A percentile compares a stretch with the other conserved stretches of the same genome.
phyloP scores from a whole-genome alignment of 2,113 vertebrate species.

The Rhinoderma darwinii region DNA sequence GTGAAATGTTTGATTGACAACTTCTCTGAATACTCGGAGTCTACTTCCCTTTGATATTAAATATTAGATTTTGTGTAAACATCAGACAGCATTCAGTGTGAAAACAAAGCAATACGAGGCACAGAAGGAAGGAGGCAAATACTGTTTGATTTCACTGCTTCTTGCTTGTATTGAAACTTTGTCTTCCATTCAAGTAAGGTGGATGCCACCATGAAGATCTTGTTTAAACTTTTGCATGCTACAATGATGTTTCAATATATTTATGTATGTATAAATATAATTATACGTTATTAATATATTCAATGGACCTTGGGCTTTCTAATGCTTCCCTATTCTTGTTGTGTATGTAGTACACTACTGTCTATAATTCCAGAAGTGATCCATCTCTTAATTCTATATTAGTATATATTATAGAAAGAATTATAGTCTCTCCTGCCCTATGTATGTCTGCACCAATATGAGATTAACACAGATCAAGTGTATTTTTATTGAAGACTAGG shows the following conservation, averaged over 20 bases:
- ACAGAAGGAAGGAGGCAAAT: not conserved
- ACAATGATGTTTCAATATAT: too few species aligned
- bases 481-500: not conserved
- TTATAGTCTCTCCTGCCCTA: not conserved
- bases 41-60: not conserved
- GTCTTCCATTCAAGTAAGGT: not conserved
- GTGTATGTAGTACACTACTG: not conserved
- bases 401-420: not conserved
- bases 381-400: not conserved
- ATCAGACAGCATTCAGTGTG: not conserved
- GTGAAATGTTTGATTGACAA: not conserved
- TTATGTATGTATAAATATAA: not conserved
- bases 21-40: too few species aligned
- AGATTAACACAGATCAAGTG: not conserved
- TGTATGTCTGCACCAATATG: not conserved
- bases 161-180: not conserved
- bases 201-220: not conserved
- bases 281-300: not conserved
- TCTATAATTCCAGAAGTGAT: not conserved
- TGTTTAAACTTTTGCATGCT: not conserved
- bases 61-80: not conserved
- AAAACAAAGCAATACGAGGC: not conserved
- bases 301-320: not conserved
- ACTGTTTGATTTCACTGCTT: not conserved
- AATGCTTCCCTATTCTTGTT: not conserved